Evolutionary conservation across 2,797 vertebrate species (phyloP).

Genomic region (Gymnothorax javanicus): DNA sequence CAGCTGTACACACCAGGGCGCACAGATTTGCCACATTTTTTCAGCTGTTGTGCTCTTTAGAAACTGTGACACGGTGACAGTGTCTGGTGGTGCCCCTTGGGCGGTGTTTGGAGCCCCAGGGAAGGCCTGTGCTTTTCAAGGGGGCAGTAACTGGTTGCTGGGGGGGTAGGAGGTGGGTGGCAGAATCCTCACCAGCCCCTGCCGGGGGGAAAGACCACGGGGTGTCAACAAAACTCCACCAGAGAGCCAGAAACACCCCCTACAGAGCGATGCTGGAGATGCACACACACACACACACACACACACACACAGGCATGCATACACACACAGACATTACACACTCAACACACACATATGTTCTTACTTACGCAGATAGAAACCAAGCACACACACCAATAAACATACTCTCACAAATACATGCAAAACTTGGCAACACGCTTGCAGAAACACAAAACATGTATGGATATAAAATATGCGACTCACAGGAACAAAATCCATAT

Average conservation of each 20-base stretch:
- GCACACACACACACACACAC: neutral
- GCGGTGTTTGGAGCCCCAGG: neutral
- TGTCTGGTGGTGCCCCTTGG: neutral
- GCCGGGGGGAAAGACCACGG: constrained; percentile 31
- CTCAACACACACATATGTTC: neutral
- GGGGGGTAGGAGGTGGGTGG: constrained; percentile 41
- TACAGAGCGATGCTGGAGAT: constrained; percentile 1
- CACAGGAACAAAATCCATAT: neutral
- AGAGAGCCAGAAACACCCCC: neutral
- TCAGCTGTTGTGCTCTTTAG: constrained; percentile 1
- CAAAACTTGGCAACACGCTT: constrained; percentile 58
- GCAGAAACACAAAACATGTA: constrained; percentile 9
- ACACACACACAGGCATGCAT: constrained; percentile 23
- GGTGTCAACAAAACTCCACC: neutral
- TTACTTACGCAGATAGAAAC: neutral
- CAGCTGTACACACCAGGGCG: constrained; percentile 66
- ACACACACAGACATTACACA: constrained; percentile 13
- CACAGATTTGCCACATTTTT: constrained; percentile 41
- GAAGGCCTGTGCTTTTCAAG: constrained; percentile 23
- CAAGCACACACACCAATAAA: neutral
- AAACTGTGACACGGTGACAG: neutral
- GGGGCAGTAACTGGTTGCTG: constrained; percentile 64
- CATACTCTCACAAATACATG: constrained; percentile 26
- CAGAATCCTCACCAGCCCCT: neutral
- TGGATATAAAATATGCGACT: neutral